Conservation (phyloP, 1,140 invertebrate species). For the Trichomalopsis sarcophagae region DNA sequence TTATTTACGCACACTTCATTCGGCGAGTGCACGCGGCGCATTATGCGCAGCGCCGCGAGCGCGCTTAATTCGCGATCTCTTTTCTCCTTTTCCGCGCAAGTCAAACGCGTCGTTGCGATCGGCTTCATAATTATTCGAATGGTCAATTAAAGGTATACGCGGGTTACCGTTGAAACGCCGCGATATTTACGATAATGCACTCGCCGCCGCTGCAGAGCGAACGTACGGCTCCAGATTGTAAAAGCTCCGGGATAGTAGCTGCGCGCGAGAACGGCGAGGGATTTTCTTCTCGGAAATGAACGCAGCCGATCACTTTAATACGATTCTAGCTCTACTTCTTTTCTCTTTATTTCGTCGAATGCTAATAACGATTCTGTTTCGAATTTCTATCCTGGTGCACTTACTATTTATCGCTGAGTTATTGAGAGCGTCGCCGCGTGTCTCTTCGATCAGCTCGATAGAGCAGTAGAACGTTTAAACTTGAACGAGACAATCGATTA, state of each 20-base stretch:
- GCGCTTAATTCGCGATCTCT: not conserved
- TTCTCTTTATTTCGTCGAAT: not conserved
- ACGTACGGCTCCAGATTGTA: not conserved
- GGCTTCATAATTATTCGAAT: conserved; percentile 28
- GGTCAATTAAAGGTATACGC: conserved; percentile 20
- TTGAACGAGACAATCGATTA: no score
- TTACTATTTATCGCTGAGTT: not conserved
- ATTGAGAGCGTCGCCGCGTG: not conserved
- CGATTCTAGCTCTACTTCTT: not conserved
- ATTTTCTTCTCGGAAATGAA: not conserved
- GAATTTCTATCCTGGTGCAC: not conserved
- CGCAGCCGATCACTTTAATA: not conserved
- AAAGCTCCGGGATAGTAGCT: not conserved
- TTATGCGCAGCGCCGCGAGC: not conserved
- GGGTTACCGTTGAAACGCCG: conserved; percentile 1
- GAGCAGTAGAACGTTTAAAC: no score
- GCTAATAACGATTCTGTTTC: not conserved
- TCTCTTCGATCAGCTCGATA: no score
- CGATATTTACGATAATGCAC: conserved; percentile 30
- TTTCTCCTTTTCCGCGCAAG: not conserved
- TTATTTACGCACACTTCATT: not conserved
- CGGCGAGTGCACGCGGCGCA: not conserved
- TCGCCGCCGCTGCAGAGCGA: not conserved
- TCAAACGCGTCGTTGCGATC: not conserved
- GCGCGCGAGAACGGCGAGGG: not conserved